Percentiles rank a stretch among this genome's conserved stretches.
These are phyloP conservation scores for Callosobruchus maculatus DNA, from an alignment of 2,888 invertebrate species.

Conservation along the genomic window DNA sequence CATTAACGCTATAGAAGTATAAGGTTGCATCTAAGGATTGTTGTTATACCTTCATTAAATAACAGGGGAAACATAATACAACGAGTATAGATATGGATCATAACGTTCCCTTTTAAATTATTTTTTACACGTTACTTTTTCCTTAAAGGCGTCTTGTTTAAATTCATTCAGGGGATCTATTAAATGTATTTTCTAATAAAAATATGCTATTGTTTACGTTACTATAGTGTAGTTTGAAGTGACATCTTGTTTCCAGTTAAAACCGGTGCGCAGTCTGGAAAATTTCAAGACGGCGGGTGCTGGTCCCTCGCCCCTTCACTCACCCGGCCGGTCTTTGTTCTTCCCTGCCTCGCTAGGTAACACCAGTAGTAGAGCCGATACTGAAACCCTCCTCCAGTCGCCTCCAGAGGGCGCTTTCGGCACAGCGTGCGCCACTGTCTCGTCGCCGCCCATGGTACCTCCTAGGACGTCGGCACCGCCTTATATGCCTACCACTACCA, in stretches of 20 bases:
- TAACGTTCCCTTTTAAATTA: too few species aligned
- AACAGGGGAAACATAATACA: too few species aligned
- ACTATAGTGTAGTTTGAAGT: too few species aligned
- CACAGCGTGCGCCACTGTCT: constrained; percentile 18
- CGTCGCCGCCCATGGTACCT: constrained; percentile 39
- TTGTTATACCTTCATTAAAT: too few species aligned
- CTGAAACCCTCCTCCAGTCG: constrained; percentile 45
- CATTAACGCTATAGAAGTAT: too few species aligned
- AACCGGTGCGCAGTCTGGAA: constrained; percentile 60
- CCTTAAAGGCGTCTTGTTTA: too few species aligned
- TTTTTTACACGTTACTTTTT: too few species aligned
- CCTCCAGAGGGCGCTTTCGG: constrained; percentile 44
- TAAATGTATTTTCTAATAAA: too few species aligned
- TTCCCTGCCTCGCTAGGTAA: constrained; percentile 10
- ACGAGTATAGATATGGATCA: too few species aligned
- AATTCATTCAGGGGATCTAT: too few species aligned
- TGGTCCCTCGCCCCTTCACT: constrained; percentile 27
- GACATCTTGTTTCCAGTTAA: constrained; percentile 55
- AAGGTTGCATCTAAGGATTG: too few species aligned
- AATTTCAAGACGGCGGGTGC: constrained; percentile 50
- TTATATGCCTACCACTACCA: constrained; percentile 22
- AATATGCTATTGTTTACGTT: constrained; percentile 2
- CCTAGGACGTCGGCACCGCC: constrained; percentile 43
- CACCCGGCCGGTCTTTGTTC: constrained; percentile 35
- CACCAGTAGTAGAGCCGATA: constrained; percentile 33